Conservation (phyloP, 2,113 vertebrate genomes). For the Datnioides undecimradiatus region DNA sequence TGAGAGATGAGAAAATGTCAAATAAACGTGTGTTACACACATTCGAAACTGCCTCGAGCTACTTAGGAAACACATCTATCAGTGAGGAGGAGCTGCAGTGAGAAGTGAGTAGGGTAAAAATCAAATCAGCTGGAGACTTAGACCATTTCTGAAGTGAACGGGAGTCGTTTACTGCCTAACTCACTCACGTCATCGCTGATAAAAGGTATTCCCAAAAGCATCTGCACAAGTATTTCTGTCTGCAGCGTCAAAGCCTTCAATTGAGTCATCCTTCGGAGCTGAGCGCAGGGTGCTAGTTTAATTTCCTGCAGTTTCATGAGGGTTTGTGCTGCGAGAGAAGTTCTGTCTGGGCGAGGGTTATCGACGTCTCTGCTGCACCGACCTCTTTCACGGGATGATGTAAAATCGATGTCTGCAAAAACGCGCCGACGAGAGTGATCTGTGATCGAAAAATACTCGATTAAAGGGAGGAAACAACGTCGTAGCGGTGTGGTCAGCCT, state of each 20-base stretch:
- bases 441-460: not conserved
- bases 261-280: not conserved
- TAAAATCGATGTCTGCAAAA: conserved; percentile 37
- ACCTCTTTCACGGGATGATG: conserved; percentile 11
- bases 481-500: not conserved
- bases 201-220: not conserved
- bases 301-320: conserved; percentile 51
- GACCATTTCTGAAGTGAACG: not conserved
- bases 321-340: not conserved
- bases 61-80: not conserved
- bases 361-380: not conserved
- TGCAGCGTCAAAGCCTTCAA: not conserved
- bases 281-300: not conserved
- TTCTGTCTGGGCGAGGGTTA: conserved; percentile 33
- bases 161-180: not conserved
- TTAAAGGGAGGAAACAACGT: not conserved
- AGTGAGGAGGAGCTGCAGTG: not conserved
- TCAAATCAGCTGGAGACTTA: not conserved
- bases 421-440: not conserved
- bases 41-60: not conserved
- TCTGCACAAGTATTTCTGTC: not conserved
- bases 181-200: not conserved
- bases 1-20: not conserved
- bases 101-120: not conserved
- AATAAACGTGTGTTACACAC: not conserved